Conservation (phyloP, 1,140 invertebrate species). For the Elymnias hypermnestra region DNA sequence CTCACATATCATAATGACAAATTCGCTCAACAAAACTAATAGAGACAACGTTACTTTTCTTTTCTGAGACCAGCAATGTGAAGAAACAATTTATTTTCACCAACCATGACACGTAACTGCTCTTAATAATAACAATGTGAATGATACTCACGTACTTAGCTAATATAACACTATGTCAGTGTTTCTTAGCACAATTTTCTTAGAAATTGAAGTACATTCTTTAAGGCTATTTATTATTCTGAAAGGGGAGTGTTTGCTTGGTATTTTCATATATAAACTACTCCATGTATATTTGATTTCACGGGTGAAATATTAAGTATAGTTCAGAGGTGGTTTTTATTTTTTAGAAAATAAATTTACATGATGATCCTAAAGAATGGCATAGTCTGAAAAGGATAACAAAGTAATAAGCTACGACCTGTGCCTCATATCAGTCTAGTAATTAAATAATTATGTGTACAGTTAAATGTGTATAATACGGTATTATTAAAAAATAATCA, state of each 20-base stretch:
- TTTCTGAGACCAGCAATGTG: slow-evolving; percentile 10
- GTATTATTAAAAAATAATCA: too few relatives aligned
- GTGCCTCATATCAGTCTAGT: too few relatives aligned
- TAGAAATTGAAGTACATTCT: slow-evolving; percentile 30
- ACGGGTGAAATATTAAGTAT: too few relatives aligned
- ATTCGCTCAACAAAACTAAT: slow-evolving; percentile 18
- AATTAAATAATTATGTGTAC: too few relatives aligned
- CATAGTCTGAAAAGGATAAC: too few relatives aligned
- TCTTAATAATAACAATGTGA: slow-evolving; percentile 47
- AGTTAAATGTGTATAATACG: too few relatives aligned
- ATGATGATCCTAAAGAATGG: too few relatives aligned
- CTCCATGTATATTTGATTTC: too few relatives aligned
- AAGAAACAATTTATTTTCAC: slow-evolving; percentile 26
- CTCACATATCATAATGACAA: slow-evolving; percentile 11
- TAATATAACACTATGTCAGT: slow-evolving; percentile 42
- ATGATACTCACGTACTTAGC: slow-evolving; percentile 50
- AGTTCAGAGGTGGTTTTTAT: too few relatives aligned
- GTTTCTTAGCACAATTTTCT: slow-evolving; percentile 26
- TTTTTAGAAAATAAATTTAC: too few relatives aligned
- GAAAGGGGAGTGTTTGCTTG: slow-evolving; percentile 21
- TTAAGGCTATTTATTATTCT: slow-evolving; percentile 31
- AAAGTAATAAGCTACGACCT: too few relatives aligned
- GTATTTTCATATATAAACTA: too few relatives aligned
- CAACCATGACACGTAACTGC: slow-evolving; percentile 18
- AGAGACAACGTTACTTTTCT: slow-evolving; percentile 18